phyloP scores from a whole-genome alignment of 1,140 invertebrate species.

The Pachypsylla venusta region DNA sequence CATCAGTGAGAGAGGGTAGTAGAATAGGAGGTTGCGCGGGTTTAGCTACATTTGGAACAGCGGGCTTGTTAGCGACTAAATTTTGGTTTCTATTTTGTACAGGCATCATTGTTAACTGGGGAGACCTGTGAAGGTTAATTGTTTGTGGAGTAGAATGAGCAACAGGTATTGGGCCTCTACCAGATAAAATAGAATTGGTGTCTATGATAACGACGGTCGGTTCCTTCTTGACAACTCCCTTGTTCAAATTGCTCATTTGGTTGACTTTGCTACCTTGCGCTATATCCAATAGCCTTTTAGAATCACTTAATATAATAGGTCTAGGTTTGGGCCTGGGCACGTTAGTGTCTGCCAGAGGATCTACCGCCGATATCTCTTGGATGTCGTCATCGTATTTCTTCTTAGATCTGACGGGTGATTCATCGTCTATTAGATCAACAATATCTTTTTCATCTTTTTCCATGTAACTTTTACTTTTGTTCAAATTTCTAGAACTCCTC shows the following conservation, averaged over 20 bases:
- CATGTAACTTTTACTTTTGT: slow-evolving; percentile 41
- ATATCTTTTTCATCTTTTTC: slow-evolving; percentile 41
- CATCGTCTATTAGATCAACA: slow-evolving; percentile 3
- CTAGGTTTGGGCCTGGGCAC: slow-evolving; percentile 33
- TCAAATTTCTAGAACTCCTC: slow-evolving; percentile 44
- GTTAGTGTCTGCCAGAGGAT: slow-evolving; percentile 41
- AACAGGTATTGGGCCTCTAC: slow-evolving; percentile 42
- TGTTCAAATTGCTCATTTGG: neutral
- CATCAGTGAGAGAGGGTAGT: slow-evolving; percentile 64
- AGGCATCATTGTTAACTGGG: slow-evolving; percentile 34
- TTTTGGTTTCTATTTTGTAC: slow-evolving; percentile 22
- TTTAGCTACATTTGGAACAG: slow-evolving; percentile 32
- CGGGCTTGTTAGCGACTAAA: slow-evolving; percentile 16
- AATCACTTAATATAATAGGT: slow-evolving; percentile 55
- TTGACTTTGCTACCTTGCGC: slow-evolving; percentile 41
- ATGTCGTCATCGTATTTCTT: slow-evolving; percentile 20
- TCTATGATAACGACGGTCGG: slow-evolving; percentile 63
- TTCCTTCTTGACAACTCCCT: slow-evolving; percentile 41
- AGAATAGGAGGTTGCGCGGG: slow-evolving; percentile 36
- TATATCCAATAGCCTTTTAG: slow-evolving; percentile 53
- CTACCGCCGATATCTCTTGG: slow-evolving; percentile 46
- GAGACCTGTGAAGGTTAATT: slow-evolving; percentile 23
- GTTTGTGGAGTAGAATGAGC: slow-evolving; percentile 25
- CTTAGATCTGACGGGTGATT: neutral
- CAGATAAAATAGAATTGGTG: slow-evolving; percentile 52